These are phyloP conservation scores for Bombus confusus DNA, from an alignment of 1,140 invertebrate species.

Conservation along the genomic window DNA sequence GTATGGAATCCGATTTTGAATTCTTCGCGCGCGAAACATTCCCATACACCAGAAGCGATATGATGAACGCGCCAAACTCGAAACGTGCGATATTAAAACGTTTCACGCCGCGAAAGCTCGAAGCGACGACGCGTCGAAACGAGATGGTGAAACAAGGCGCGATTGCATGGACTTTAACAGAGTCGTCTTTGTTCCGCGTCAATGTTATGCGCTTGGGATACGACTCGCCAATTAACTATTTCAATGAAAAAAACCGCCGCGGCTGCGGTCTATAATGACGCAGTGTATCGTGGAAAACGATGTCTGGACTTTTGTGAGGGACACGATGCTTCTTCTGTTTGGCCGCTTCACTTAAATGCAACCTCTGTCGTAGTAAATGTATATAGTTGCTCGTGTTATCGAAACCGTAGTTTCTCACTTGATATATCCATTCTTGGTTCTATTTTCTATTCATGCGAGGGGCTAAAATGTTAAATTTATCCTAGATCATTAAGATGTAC, in stretches of 20 bases:
- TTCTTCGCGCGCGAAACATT: neutral
- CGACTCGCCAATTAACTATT: conserved; percentile 19
- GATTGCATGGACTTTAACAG: neutral
- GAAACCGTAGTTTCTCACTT: neutral
- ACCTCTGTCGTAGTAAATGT: neutral
- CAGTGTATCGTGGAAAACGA: neutral
- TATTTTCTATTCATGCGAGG: too few species aligned
- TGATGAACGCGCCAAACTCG: neutral
- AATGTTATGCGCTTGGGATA: neutral
- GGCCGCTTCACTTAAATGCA: neutral
- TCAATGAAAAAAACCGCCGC: neutral
- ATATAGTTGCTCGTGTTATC: neutral
- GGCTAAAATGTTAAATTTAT: too few species aligned
- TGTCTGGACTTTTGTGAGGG: neutral
- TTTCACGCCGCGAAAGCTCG: neutral
- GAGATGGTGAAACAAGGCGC: neutral
- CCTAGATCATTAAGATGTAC: too few species aligned
- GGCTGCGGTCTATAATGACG: neutral
- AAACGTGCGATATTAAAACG: neutral
- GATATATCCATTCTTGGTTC: too few species aligned
- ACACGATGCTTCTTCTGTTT: neutral
- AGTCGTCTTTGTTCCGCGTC: neutral
- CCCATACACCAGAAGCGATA: neutral
- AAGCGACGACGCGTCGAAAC: neutral
- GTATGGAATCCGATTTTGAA: neutral